These are phyloP conservation scores for Campylomormyrus numenius DNA, from an alignment of 2,113 vertebrate species.

Conservation along the genomic window DNA sequence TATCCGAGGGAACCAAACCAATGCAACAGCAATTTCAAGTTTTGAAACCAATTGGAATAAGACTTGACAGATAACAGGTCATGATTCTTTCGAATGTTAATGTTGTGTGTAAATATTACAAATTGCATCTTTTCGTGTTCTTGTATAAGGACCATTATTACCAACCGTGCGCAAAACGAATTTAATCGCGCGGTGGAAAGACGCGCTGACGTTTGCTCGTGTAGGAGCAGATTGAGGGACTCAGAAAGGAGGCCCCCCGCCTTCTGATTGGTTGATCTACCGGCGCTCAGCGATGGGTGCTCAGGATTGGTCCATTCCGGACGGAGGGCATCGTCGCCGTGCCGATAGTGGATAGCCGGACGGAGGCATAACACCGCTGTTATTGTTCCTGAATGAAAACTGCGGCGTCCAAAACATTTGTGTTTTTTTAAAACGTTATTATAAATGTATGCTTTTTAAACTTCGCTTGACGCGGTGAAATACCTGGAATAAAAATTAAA, in stretches of 20 bases:
- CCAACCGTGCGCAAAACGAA: not conserved
- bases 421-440: slow-evolving; percentile 20
- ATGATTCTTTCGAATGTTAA: not conserved
- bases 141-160: not conserved
- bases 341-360: slow-evolving; percentile 59
- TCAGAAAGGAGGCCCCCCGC: slow-evolving; percentile 1
- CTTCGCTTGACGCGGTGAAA: slow-evolving; percentile 21
- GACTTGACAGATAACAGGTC: not conserved
- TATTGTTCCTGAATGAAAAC: slow-evolving; percentile 55
- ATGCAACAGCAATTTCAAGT: not conserved
- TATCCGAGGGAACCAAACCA: not conserved
- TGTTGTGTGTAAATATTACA: not conserved
- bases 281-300: slow-evolving; percentile 35
- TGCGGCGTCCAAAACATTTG: slow-evolving; percentile 35
- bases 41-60: not conserved
- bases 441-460: slow-evolving; percentile 10
- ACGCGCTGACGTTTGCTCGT: not conserved
- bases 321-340: slow-evolving; percentile 42
- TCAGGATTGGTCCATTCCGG: slow-evolving; percentile 44
- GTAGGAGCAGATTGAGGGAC: not conserved
- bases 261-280: slow-evolving; percentile 48
- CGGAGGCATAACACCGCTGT: slow-evolving; percentile 41
- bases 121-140: not conserved
- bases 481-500: slow-evolving; percentile 24
- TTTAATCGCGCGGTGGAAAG: slow-evolving; percentile 7